Conservation (phyloP, 2,888 invertebrate genomes). For the Ophioninae sp. region DNA sequence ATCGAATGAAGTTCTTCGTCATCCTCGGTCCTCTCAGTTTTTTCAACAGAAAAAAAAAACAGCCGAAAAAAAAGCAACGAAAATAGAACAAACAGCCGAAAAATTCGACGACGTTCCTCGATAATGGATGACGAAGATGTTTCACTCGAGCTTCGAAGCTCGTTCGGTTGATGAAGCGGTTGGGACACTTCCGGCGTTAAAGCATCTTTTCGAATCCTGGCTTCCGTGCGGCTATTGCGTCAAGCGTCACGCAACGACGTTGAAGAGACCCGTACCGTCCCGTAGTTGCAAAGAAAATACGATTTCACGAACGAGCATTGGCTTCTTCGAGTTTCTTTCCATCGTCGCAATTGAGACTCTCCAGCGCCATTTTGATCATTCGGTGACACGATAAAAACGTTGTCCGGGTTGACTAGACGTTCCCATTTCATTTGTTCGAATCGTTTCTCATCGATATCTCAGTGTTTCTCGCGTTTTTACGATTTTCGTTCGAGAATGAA, state of each 20-base stretch:
- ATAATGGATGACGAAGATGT: background rate
- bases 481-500: background rate
- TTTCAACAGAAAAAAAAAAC: background rate
- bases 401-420: background rate
- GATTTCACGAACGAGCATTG: background rate
- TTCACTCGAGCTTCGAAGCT: background rate
- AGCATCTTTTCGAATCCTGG: background rate
- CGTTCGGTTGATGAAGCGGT: background rate
- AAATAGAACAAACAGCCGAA: background rate
- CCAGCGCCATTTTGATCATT: conserved; percentile 27
- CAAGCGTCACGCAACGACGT: background rate
- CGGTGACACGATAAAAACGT: background rate
- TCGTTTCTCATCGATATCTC: background rate
- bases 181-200: background rate
- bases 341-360: background rate
- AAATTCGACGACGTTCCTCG: background rate
- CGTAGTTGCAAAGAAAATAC: background rate
- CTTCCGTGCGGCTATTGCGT: background rate
- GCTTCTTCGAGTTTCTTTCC: background rate
- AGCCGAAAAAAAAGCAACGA: background rate
- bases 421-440: background rate
- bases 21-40: background rate
- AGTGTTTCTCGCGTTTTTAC: background rate
- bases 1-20: conserved; percentile 14
- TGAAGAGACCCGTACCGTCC: background rate